These are phyloP conservation scores for Dascyllus trimaculatus DNA, from an alignment of 2,113 vertebrate species.

Conservation along the genomic window DNA sequence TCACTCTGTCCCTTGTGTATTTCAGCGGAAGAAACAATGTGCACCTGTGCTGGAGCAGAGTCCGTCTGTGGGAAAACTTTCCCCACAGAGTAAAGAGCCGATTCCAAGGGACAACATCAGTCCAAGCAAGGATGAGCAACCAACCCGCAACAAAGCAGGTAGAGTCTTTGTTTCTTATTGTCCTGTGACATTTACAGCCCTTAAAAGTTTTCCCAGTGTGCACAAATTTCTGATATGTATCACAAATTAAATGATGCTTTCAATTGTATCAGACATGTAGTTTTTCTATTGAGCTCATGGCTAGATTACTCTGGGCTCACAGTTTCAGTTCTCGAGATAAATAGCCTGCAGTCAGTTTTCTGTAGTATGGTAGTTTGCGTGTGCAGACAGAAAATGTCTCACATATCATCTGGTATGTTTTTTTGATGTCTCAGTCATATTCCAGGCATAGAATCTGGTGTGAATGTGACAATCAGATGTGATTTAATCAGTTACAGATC, in stretches of 20 bases:
- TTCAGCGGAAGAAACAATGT: conserved; percentile 79
- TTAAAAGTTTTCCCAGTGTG: background rate
- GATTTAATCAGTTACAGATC: conserved; percentile 70
- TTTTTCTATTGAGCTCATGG: background rate
- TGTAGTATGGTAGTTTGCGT: background rate
- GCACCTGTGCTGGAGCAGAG: conserved; percentile 69
- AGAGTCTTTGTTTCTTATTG: conserved; percentile 32
- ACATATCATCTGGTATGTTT: conserved; percentile 6
- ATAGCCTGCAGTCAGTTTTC: conserved; percentile 20
- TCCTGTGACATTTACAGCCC: conserved; percentile 7
- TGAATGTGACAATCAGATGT: conserved; percentile 42
- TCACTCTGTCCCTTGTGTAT: conserved; percentile 57
- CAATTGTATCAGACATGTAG: background rate
- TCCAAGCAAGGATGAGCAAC: conserved; percentile 55
- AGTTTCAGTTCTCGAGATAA: conserved; percentile 26
- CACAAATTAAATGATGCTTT: conserved; percentile 20
- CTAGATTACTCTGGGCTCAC: conserved; percentile 13
- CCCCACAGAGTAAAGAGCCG: conserved; percentile 54
- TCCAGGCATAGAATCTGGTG: conserved; percentile 24
- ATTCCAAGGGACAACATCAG: conserved; percentile 66
- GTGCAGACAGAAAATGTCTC: conserved; percentile 21
- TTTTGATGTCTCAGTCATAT: conserved; percentile 27
- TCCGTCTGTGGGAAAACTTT: conserved; percentile 53
- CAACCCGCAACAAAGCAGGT: conserved; percentile 73
- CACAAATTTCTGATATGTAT: conserved; percentile 1